Percentiles rank a stretch among this genome's conserved stretches.
Evolutionary conservation across 2,113 vertebrate species (phyloP).

Genomic region (Dipodomys stephensi): DNA sequence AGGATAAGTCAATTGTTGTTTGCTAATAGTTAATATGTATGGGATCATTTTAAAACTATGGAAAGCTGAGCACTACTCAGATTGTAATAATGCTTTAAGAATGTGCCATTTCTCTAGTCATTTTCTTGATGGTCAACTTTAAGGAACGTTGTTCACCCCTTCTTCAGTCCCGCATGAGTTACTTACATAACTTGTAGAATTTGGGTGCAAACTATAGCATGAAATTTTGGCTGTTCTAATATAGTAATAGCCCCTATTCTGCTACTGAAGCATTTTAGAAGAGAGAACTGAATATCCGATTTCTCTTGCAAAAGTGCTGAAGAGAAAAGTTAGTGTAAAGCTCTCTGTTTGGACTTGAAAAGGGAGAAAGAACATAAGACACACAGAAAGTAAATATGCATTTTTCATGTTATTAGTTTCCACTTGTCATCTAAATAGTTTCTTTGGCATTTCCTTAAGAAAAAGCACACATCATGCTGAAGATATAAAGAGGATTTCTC

Average conservation of each 20-base stretch:
- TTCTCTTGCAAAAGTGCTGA: slow-evolving; percentile 35
- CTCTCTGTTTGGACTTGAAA: neutral
- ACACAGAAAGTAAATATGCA: neutral
- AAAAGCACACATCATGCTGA: neutral
- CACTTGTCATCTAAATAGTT: slow-evolving; percentile 15
- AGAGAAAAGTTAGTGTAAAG: slow-evolving; percentile 9
- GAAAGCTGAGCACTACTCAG: neutral
- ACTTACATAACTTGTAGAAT: slow-evolving; percentile 49
- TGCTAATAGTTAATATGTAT: slow-evolving; percentile 51
- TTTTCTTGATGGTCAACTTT: neutral
- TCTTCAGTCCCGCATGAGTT: neutral
- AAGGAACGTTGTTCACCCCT: neutral
- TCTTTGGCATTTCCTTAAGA: slow-evolving; percentile 11
- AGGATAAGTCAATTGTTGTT: slow-evolving; percentile 71
- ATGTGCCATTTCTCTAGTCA: slow-evolving; percentile 11
- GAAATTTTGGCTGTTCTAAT: slow-evolving; percentile 26
- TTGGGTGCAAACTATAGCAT: neutral
- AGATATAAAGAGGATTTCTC: slow-evolving; percentile 15
- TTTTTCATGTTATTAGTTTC: slow-evolving; percentile 34
- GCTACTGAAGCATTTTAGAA: slow-evolving; percentile 52
- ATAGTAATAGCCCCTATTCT: slow-evolving; percentile 40
- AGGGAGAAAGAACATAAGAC: slow-evolving; percentile 38
- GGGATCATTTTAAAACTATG: slow-evolving; percentile 50
- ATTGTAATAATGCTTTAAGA: neutral
- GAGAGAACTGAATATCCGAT: slow-evolving; percentile 36